phyloP scores from a whole-genome alignment of 2,113 vertebrate genomes.

The Lepus timidus region DNA sequence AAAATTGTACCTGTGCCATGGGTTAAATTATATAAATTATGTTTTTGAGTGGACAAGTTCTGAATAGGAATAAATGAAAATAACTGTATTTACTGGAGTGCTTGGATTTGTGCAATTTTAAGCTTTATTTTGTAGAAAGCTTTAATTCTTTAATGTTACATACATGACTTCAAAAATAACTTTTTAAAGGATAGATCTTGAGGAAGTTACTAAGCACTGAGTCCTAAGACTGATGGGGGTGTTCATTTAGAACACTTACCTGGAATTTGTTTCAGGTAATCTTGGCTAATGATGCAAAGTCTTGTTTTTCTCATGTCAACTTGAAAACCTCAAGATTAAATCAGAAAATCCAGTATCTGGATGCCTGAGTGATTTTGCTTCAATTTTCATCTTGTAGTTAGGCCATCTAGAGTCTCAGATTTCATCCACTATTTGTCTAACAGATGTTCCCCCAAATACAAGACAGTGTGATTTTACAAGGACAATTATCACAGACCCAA shows the following conservation, averaged over 20 bases:
- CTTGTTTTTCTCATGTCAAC: background rate
- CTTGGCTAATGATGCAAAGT: background rate
- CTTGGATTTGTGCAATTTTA: conserved; percentile 40
- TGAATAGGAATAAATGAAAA: conserved; percentile 66
- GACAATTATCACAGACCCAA: background rate
- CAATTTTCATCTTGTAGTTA: background rate
- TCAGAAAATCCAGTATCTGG: background rate
- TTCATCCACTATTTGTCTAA: background rate
- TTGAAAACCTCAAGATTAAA: conserved; percentile 18
- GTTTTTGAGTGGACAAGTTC: conserved; percentile 23
- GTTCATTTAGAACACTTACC: background rate
- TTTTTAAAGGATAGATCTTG: conserved; percentile 27
- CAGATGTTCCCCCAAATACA: background rate
- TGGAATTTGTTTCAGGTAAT: background rate
- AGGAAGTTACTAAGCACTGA: background rate
- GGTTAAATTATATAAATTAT: conserved; percentile 67
- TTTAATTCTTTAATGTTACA: background rate
- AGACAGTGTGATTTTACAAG: background rate
- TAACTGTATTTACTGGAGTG: conserved; percentile 19
- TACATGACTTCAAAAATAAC: background rate
- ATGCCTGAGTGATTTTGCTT: background rate
- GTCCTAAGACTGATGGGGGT: background rate
- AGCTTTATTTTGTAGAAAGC: conserved; percentile 41
- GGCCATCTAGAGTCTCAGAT: background rate
- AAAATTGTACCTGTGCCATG: conserved; percentile 19